phyloP scores from a whole-genome alignment of 2,888 invertebrate genomes.

The Ornithoptera priamus region DNA sequence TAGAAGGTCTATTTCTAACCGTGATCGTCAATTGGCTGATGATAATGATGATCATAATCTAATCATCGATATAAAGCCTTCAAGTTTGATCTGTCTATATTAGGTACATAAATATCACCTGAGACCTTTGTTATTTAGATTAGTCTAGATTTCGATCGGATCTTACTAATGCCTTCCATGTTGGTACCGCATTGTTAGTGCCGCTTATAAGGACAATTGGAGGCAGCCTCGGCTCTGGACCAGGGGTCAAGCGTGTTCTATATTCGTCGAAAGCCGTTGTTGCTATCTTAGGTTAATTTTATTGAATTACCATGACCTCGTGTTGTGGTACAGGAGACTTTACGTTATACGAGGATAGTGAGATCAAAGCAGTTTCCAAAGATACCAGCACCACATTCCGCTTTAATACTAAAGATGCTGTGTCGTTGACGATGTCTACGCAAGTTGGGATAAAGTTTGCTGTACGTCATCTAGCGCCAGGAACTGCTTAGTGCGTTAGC shows the following conservation, averaged over 20 bases:
- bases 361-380: no score
- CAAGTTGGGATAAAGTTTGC: no score
- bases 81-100: neutral
- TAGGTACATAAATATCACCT: neutral
- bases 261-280: constrained; percentile 3
- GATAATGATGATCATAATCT: neutral
- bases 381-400: no score
- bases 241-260: constrained; percentile 10
- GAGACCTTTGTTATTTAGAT: neutral
- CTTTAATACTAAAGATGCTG: no score
- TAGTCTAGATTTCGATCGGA: constrained; percentile 7
- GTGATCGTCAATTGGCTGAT: no score
- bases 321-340: neutral
- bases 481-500: no score
- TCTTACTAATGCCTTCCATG: constrained; percentile 1
- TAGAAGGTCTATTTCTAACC: no score
- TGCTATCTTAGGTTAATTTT: constrained; percentile 13
- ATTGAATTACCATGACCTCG: neutral
- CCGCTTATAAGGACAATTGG: constrained; percentile 20
- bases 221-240: constrained; percentile 1
- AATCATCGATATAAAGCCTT: neutral
- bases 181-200: constrained; percentile 2
- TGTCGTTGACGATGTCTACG: no score
- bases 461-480: no score
- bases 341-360: no score